Conservation (phyloP, 2,888 invertebrate genomes). For the Brachypalpus laphriformis region DNA sequence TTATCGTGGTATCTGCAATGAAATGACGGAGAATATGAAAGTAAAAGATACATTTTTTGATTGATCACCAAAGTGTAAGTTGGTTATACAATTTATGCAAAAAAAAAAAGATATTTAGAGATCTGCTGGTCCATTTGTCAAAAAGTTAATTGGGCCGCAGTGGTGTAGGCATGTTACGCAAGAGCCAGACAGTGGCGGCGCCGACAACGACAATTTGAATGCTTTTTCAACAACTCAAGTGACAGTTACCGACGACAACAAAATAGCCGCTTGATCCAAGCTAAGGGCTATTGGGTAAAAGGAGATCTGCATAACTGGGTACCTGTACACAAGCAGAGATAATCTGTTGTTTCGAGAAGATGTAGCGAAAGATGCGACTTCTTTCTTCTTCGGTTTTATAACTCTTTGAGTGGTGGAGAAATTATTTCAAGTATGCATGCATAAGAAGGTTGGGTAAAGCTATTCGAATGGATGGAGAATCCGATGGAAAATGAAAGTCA, state of each 20-base stretch:
- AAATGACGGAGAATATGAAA: conserved; percentile 56
- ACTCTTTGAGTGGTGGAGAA: conserved; percentile 43
- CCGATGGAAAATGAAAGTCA: conserved; percentile 63
- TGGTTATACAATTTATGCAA: conserved; percentile 46
- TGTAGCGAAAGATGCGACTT: neutral
- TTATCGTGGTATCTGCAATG: conserved; percentile 61
- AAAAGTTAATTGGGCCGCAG: conserved; percentile 22
- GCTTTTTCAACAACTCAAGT: conserved; percentile 17
- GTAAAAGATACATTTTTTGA: conserved; percentile 53
- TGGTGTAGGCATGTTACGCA: conserved; percentile 5
- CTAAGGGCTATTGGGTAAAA: conserved; percentile 23
- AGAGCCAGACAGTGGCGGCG: conserved; percentile 23
- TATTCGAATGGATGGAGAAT: neutral
- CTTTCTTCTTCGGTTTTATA: conserved; percentile 25
- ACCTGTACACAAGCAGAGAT: conserved; percentile 19
- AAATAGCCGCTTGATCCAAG: neutral
- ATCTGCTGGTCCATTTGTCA: conserved; percentile 48
- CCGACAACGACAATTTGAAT: conserved; percentile 40
- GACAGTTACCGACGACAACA: conserved; percentile 19
- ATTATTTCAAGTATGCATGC: conserved; percentile 28
- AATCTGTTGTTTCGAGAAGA: conserved; percentile 18
- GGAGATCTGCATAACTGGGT: conserved; percentile 46
- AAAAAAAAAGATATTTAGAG: conserved; percentile 16
- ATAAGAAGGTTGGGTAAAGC: conserved; percentile 52
- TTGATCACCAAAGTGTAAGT: conserved; percentile 42